Percentiles rank a stretch among this genome's conserved stretches.
Evolutionary conservation across 2,113 vertebrate species (phyloP).

Genomic region (Cyphomyrus plagiostoma): DNA sequence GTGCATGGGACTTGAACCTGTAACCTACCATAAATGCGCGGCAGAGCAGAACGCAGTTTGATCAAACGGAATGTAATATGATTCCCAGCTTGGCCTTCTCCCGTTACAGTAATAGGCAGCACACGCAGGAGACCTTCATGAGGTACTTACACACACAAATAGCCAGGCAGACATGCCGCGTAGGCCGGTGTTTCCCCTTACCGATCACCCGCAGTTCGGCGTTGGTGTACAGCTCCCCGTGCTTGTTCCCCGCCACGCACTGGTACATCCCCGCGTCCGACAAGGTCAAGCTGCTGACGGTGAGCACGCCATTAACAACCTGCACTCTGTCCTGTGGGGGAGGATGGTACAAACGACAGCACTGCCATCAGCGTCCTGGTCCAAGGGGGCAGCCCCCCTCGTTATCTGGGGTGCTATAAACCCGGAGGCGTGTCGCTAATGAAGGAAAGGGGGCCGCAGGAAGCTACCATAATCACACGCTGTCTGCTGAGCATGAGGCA

Average conservation of each 20-base stretch:
- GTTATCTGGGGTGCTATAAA: background rate
- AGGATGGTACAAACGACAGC: conserved; percentile 21
- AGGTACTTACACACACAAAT: background rate
- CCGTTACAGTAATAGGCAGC: background rate
- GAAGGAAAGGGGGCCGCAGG: background rate
- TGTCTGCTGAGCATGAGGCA: background rate
- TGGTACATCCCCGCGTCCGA: conserved; percentile 91
- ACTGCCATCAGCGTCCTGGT: background rate
- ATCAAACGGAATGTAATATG: background rate
- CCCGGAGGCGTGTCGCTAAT: background rate
- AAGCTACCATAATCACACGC: background rate
- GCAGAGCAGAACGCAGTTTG: background rate
- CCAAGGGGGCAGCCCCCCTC: background rate
- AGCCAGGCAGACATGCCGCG: background rate
- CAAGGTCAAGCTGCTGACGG: conserved; percentile 71
- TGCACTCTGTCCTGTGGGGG: conserved; percentile 76
- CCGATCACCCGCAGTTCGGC: conserved; percentile 85
- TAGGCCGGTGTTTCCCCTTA: conserved; percentile 42
- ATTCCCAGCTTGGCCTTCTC: background rate
- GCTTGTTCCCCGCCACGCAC: conserved; percentile 86
- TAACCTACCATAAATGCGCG: background rate
- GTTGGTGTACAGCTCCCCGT: conserved; percentile 76
- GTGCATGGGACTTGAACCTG: background rate
- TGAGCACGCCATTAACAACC: conserved; percentile 78
- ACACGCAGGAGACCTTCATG: background rate